Percentiles rank a stretch among this genome's conserved stretches.
These are phyloP conservation scores for Campoletis raptor DNA, from an alignment of 2,888 invertebrate species.

Conservation along the genomic window DNA sequence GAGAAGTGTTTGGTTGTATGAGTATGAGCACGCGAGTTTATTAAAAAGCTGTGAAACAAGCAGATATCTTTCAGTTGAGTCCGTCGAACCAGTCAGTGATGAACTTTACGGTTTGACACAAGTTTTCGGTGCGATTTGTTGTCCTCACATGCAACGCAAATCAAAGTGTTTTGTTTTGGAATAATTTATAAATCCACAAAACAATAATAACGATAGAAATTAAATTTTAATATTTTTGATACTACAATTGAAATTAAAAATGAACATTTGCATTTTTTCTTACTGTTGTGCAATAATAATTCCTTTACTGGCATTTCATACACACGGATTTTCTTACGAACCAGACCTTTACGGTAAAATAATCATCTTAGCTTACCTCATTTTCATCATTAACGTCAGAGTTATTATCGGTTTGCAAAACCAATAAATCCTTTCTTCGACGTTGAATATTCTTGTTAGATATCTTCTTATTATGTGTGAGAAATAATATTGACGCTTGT, in stretches of 20 bases:
- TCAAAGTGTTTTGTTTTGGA: background rate
- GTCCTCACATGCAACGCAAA: background rate
- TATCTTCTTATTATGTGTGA: background rate
- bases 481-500: background rate
- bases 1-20: background rate
- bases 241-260: slow-evolving; percentile 8
- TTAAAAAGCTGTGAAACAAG: slow-evolving; percentile 50
- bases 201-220: background rate
- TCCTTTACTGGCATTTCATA: slow-evolving; percentile 1
- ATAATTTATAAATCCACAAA: background rate
- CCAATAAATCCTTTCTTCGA: background rate
- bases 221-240: background rate
- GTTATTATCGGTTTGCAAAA: background rate
- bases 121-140: background rate
- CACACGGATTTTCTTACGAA: slow-evolving; percentile 6
- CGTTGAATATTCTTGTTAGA: background rate
- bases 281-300: slow-evolving; percentile 17
- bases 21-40: slow-evolving; percentile 30
- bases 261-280: background rate
- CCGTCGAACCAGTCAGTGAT: slow-evolving; percentile 30
- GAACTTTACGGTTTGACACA: background rate
- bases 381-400: background rate
- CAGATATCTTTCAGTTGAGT: slow-evolving; percentile 46
- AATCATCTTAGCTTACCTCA: background rate
- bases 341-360: slow-evolving; percentile 56